A percentile compares a stretch with the other conserved stretches of the same genome.
Evolutionary conservation across 53 echinoderm and acorn worm species (phyloP).

Genomic region (Paracentrotus lividus): DNA sequence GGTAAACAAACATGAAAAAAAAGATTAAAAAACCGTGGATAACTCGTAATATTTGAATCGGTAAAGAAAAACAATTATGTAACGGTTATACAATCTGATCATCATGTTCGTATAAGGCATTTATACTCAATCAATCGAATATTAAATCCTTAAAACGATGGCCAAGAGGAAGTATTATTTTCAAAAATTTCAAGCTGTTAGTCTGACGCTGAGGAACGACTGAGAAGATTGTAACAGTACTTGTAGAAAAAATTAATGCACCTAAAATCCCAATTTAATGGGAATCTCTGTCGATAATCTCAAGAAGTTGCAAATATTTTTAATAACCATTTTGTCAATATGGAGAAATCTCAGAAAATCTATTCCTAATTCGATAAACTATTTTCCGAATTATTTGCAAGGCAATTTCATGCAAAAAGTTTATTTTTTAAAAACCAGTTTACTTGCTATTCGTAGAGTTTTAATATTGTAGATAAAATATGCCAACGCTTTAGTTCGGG

Average conservation of each 20-base stretch:
- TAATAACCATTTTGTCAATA: conserved; percentile 50
- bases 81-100: background rate
- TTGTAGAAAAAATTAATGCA: background rate
- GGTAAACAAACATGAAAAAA: background rate
- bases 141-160: background rate
- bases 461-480: too few relatives aligned
- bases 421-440: conserved; percentile 47
- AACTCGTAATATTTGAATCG: background rate
- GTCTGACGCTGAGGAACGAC: background rate
- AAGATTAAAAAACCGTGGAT: conserved; percentile 48
- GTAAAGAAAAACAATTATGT: conserved; percentile 1
- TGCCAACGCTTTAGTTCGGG: background rate
- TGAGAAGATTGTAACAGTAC: background rate
- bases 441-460: background rate
- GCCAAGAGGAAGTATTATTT: conserved; percentile 35
- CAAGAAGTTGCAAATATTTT: conserved; percentile 17
- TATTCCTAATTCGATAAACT: background rate
- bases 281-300: background rate
- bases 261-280: background rate
- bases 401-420: background rate
- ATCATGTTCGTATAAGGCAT: background rate
- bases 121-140: conserved; percentile 22
- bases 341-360: background rate
- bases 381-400: background rate
- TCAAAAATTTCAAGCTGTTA: conserved; percentile 10